Evolutionary conservation across 2,113 vertebrate species (phyloP), one percentile per base, ranked within the genome.

Genomic region (Craseonycteris thonglongyai): DNA sequence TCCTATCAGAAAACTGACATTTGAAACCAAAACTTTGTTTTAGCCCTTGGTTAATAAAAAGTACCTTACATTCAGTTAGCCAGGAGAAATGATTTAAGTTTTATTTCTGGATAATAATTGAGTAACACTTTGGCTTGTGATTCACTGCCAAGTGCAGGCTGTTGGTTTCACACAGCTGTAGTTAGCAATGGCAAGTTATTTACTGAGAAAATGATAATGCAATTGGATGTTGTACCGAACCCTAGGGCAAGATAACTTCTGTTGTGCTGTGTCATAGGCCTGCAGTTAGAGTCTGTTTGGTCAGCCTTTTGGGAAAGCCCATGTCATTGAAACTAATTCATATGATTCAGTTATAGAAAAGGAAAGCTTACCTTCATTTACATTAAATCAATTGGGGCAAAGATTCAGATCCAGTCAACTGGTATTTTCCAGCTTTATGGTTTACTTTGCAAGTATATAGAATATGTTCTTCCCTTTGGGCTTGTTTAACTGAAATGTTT

Each of bases 51-150:
- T 82, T 72, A 80, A 54, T 90, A 86, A 82, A 94, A 93, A 96
- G 63, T 88, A 95, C 88, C 87, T 94, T 94, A 58, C 2, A 61
- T 47, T 65, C 38, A 82, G 71, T 92, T 88, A 92, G 56, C 71
- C 74, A 92, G 65, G n/a, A 95, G 59, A 95, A 94, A 85, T 87
- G 56, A 96, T 81, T 97, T 71, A 80, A 83, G 66, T 91, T 90
- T 93, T 92, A 96, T 95, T 95, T 95, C 95, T 97, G 92, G 56
- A 79, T 88, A 96, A 87, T 86, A 94, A 94, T 94, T 90, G 87
- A 97, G 94, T 74, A 96, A 94, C 80, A 89, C 90, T 96, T 96
- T 47, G 92, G 90, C 90, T 94, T 96, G 96, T 88, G 76, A 47
- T 56, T 96, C 90, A 82, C 78, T 89, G 90, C 96, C 95, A 96